Evolutionary conservation across 2,888 invertebrate species (phyloP).

Genomic region (Graphium colonna): DNA sequence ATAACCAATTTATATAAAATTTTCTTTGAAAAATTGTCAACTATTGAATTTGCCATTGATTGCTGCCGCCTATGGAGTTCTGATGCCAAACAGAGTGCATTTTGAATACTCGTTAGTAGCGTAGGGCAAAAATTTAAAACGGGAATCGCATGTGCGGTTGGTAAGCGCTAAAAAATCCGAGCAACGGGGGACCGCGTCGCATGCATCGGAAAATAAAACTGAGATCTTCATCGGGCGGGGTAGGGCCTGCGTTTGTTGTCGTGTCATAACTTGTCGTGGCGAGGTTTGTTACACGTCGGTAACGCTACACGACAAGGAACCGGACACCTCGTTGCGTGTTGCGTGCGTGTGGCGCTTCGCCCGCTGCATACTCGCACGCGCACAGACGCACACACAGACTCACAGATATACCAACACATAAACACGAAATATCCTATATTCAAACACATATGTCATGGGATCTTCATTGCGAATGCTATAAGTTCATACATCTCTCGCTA

Average conservation of each 20-base stretch:
- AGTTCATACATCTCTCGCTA: no score
- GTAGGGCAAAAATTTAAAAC: no score
- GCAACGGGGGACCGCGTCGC: conserved; percentile 28
- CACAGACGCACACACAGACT: neutral
- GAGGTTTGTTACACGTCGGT: conserved; percentile 56
- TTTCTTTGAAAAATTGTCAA: no score
- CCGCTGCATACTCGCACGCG: neutral
- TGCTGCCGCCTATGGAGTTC: no score
- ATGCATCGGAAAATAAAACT: conserved; percentile 43
- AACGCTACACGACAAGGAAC: conserved; percentile 60
- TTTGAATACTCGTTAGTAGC: no score
- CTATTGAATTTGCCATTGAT: no score
- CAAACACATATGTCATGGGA: no score
- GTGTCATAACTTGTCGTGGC: conserved; percentile 67
- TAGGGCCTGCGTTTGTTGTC: conserved; percentile 61
- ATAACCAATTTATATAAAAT: no score
- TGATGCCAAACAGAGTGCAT: no score
- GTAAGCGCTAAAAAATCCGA: conserved; percentile 18
- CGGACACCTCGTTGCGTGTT: conserved; percentile 62
- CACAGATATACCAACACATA: neutral
- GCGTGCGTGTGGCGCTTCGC: conserved; percentile 44
- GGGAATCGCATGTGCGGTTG: conserved; percentile 10
- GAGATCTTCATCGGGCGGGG: conserved; percentile 43
- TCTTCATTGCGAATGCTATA: no score
- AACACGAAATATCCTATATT: neutral